phyloP scores from a whole-genome alignment of 2,113 vertebrate genomes.

The Perognathus longimembris region DNA sequence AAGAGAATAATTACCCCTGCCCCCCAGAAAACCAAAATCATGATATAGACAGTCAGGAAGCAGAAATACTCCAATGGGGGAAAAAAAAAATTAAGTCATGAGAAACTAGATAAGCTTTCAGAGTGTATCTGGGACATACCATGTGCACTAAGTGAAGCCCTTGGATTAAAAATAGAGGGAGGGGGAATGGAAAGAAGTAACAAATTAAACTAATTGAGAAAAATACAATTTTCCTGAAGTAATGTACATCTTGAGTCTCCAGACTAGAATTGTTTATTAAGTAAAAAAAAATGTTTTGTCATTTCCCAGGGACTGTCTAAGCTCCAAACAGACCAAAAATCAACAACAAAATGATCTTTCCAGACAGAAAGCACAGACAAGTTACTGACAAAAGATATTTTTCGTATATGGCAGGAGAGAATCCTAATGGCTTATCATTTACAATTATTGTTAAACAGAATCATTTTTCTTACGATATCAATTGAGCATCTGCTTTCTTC shows the following conservation, averaged over 20 bases:
- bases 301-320: slow-evolving; percentile 16
- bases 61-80: background rate
- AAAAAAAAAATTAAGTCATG: background rate
- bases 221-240: background rate
- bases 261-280: background rate
- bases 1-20: background rate
- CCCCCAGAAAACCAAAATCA: background rate
- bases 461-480: slow-evolving; percentile 20
- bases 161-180: background rate
- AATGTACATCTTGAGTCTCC: background rate
- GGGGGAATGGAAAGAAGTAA: background rate
- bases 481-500: background rate
- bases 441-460: background rate
- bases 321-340: background rate
- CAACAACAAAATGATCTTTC: background rate
- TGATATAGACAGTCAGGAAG: background rate
- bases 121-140: background rate
- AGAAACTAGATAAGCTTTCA: background rate
- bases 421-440: background rate
- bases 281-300: background rate
- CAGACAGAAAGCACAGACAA: background rate
- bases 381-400: background rate
- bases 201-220: background rate
- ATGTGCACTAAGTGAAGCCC: background rate
- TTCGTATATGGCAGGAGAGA: background rate